phyloP scores from a whole-genome alignment of 2,113 vertebrate species.

The Myotis brandtii region DNA sequence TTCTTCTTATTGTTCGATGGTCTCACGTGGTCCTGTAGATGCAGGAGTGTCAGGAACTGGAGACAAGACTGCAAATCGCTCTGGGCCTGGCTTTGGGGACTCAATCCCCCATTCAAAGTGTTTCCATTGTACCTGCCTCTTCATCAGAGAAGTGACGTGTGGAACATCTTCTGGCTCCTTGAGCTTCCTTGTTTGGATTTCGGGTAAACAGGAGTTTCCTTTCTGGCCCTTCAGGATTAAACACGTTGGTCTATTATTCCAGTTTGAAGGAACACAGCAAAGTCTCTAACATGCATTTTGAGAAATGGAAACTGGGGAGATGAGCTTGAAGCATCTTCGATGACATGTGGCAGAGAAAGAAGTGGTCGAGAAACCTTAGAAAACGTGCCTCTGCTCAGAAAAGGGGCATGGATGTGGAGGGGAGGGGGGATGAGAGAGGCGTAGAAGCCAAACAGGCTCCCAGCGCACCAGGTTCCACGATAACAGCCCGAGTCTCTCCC shows the following conservation, averaged over 20 bases:
- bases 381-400: background rate
- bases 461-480: rapidly evolving
- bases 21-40: background rate
- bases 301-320: background rate
- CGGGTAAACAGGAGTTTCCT: conserved; percentile 50
- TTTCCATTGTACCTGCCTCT: background rate
- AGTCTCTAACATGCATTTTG: background rate
- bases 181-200: conserved; percentile 50
- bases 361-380: background rate
- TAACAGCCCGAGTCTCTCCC: background rate
- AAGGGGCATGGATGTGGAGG: background rate
- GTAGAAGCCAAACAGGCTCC: background rate
- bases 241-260: background rate
- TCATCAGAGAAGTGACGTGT: background rate
- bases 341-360: background rate
- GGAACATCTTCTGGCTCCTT: background rate
- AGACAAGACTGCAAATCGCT: background rate
- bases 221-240: conserved; percentile 50
- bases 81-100: background rate
- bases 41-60: background rate
- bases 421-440: background rate
- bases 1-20: background rate
- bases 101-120: background rate
- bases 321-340: background rate
- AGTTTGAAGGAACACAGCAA: conserved; percentile 25